Conservation (phyloP, 2,113 vertebrate genomes). For the Poicephalus meyeri region DNA sequence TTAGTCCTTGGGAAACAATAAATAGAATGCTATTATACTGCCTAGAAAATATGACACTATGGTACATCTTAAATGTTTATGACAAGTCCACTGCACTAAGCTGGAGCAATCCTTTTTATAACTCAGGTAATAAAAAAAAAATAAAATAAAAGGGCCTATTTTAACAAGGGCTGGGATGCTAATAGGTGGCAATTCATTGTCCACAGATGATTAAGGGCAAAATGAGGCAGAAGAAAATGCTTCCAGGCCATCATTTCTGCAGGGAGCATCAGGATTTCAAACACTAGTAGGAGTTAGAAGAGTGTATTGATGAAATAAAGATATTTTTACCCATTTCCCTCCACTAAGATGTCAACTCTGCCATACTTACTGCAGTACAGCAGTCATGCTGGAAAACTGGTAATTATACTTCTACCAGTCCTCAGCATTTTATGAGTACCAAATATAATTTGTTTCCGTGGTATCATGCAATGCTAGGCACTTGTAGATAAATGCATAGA, state of each 20-base stretch:
- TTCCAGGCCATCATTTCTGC: neutral
- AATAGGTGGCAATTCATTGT: neutral
- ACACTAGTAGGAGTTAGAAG: neutral
- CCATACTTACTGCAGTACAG: neutral
- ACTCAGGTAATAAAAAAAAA: neutral
- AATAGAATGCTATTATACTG: neutral
- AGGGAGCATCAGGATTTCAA: constrained; percentile 18
- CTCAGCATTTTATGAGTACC: neutral
- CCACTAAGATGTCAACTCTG: neutral
- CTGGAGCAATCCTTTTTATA: neutral
- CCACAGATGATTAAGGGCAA: neutral
- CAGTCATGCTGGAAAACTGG: neutral
- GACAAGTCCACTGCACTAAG: neutral
- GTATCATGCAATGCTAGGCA: neutral
- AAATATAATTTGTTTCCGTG: neutral
- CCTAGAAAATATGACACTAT: neutral
- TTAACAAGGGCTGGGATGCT: neutral
- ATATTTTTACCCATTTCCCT: neutral
- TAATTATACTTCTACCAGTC: neutral
- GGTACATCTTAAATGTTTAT: constrained; percentile 23
- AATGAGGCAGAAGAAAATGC: constrained; percentile 21
- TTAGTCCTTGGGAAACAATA: constrained; percentile 42
- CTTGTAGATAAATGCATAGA: neutral
- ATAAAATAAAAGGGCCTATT: neutral
- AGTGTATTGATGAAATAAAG: neutral